Evolutionary conservation across 2,888 invertebrate genomes (phyloP), one percentile per base, ranked within the genome.

Genomic region (Alentia gelatinosa): DNA sequence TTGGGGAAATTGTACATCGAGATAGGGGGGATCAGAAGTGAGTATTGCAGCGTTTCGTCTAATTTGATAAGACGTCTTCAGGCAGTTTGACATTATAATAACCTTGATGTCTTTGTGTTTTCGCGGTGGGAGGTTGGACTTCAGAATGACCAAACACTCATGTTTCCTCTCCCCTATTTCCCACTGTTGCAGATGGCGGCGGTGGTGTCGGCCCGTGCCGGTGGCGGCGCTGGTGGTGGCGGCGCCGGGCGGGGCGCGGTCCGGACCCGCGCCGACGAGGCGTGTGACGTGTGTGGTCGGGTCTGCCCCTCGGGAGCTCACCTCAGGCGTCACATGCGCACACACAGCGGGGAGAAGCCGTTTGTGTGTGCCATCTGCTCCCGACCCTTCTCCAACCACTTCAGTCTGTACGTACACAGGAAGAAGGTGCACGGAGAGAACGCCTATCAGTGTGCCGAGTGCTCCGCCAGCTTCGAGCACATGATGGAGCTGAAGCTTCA

Each of bases 281-380:
- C 30, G 50, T 86, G 86, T 30, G n/a, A 19, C 0, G 86, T 86
- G 50, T 86, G 86, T 30, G 86, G 23, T 1, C 26, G 33, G 33
- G 33, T 26, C n/a, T 47, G 50, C 33, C 42, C 26, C 30, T 47
- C 86, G 30, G 47, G 12, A 19, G 86, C 86, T 33, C 86, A 86
- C 47, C 86, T 86, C 30, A 26, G 26, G 26, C 26, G 86, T 12
- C 86, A 86, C 50, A 86, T 86, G 86, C 40, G 86, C 26, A 47
- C 47, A 0, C 86, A 86, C 30, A 47, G 47, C 19, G 86, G 86
- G 47, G 86, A 86, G 47, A 86, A 42, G 47, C 86, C 86, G 1
- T 86, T 42, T 23, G 23, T 9, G 30, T 86, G 86, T 47, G 86
- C 86, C 9, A 23, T 86, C 7, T 86, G 86, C 33, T 1, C 12